Evolutionary conservation across 2,888 invertebrate genomes (phyloP), one percentile per base, ranked within the genome.

Genomic region (Gryllus longicercus): DNA sequence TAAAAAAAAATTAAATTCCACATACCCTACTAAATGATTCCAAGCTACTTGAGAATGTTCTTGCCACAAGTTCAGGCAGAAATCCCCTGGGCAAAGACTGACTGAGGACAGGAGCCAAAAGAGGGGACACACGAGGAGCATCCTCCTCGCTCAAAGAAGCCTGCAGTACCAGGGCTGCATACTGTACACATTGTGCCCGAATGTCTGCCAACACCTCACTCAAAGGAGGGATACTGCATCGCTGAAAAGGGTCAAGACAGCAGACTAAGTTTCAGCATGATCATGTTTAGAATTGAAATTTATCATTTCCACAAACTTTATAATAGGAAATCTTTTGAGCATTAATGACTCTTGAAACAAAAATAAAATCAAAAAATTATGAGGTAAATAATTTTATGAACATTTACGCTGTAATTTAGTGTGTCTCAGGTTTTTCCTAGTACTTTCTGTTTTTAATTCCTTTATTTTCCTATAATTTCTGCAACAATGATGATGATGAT

Each of bases 71-170:
- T 82, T 89, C 89, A 8, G 92, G 91, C 38, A 95, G 88, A 83
- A 95, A 93, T 0, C 94, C 94, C 63, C 92, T 89, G 0, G 95
- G 95, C 38, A 95, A 88, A 78, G 90, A 92, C 83, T 93, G 93
- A 77, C 91, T 90, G 75, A 95, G 86, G 79, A 95, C 88, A 80
- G 93, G 93, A 11, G 91, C 89, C 50, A 95, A 88, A 25, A 95
- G 87, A 0, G 93, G 91, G 0, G 94, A 93, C 12, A 85, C 83
- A 81, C 90, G 88, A 80, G 88, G 87, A 77, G 85, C 84, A 81
- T 86, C 86, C 81, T 79, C 81, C 63, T 79, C 79, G n/a, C 63
- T 25, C 51, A 84, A 78, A 38, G 86, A 82, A 82, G 90, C 91
- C 86, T 91, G 90, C 38, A 92, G 86, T 75, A 92, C 87, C 16